Conservation (phyloP, 2,113 vertebrate genomes). For the Rhynchomys soricoides region DNA sequence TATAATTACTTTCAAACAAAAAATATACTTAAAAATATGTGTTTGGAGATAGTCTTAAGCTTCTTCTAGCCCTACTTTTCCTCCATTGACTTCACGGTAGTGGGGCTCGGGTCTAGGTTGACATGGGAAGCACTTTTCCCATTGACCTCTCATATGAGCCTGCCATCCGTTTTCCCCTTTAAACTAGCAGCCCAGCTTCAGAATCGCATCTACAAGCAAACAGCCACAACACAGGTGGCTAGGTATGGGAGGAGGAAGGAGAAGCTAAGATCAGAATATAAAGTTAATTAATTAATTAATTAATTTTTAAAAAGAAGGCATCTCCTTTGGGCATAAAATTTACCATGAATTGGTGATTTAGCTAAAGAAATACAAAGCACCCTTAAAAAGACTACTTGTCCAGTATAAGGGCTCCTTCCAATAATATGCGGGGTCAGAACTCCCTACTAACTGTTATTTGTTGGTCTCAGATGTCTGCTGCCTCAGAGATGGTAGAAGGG, state of each 20-base stretch:
- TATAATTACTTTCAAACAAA: conserved; percentile 22
- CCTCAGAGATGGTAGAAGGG: neutral
- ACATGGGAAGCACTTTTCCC: conserved; percentile 34
- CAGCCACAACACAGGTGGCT: neutral
- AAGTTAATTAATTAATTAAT: too few species aligned
- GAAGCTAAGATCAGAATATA: too few species aligned
- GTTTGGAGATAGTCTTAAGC: conserved; percentile 29
- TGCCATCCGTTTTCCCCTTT: neutral
- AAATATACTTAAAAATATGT: neutral
- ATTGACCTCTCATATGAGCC: conserved; percentile 28
- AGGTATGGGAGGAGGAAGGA: neutral
- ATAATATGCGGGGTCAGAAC: neutral
- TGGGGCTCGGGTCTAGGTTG: conserved; percentile 8
- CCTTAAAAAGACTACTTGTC: conserved; percentile 12
- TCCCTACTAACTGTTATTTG: conserved; percentile 33
- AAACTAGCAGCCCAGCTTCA: neutral
- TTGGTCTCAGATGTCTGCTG: neutral
- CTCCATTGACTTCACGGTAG: conserved; percentile 43
- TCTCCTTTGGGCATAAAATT: neutral
- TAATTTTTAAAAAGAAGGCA: neutral
- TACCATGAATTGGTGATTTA: neutral
- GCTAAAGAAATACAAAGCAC: neutral
- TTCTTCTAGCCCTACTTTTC: neutral
- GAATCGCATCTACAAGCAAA: neutral
- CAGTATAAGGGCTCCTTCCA: conserved; percentile 9